phyloP scores from a whole-genome alignment of 2,888 invertebrate genomes.

The Drosophila nr. perissopoda region DNA sequence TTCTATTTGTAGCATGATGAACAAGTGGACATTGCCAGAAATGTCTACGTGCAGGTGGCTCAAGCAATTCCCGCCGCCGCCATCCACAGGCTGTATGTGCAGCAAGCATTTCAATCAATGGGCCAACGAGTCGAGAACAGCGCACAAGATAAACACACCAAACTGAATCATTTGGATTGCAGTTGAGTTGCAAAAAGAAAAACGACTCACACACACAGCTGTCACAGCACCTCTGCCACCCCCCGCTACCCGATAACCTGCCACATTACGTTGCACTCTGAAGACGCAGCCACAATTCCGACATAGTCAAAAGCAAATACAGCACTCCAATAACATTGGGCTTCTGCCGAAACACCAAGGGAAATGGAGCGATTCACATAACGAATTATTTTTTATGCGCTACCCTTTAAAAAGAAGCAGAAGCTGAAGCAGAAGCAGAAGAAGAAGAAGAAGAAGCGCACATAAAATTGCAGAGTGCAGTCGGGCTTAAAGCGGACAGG shows the following conservation, averaged over 20 bases:
- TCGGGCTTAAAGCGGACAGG: conserved; percentile 30
- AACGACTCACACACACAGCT: conserved; percentile 25
- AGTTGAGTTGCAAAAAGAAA: conserved; percentile 36
- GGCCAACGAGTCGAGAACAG: conserved; percentile 8
- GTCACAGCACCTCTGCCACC: neutral
- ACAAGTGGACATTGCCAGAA: conserved; percentile 12
- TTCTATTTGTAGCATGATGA: conserved; percentile 1
- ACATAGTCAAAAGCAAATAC: conserved; percentile 28
- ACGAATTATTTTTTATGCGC: conserved; percentile 67
- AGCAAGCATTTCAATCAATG: conserved; percentile 34
- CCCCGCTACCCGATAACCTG: neutral
- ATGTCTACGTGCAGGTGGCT: conserved; percentile 12
- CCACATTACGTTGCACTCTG: conserved; percentile 1
- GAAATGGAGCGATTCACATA: conserved; percentile 59
- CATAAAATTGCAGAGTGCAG: conserved; percentile 62
- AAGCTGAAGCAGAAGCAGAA: conserved; percentile 13
- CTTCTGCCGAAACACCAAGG: conserved; percentile 22
- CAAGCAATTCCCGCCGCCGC: neutral
- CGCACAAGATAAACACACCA: conserved; percentile 28
- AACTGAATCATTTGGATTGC: conserved; percentile 55
- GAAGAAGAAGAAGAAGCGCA: conserved; percentile 12
- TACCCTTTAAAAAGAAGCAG: conserved; percentile 26
- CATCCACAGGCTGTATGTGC: neutral
- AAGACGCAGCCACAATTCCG: conserved; percentile 13
- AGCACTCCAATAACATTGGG: conserved; percentile 19